Evolutionary conservation across 2,888 invertebrate species (phyloP).

Genomic region (Rhyacophila evoluta): DNA sequence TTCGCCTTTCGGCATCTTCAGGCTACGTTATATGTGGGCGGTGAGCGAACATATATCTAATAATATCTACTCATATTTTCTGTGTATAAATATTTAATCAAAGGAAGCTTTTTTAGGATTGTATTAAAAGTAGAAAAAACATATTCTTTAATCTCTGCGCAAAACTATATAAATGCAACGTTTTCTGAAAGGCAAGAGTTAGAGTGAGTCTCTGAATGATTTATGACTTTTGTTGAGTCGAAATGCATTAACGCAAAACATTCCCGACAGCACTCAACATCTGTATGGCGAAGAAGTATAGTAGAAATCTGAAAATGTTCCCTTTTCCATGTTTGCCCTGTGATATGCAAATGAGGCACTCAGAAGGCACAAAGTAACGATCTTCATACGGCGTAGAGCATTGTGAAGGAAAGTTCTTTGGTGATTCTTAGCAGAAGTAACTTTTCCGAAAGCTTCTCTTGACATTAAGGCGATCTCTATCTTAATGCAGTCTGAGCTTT

Average conservation of each 20-base stretch:
- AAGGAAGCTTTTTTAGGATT: no score
- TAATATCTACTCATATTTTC: no score
- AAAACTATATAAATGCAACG: no score
- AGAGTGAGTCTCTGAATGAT: constrained; percentile 43
- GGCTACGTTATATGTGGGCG: no score
- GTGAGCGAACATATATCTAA: no score
- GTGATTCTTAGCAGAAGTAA: constrained; percentile 13
- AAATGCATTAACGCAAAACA: constrained; percentile 50
- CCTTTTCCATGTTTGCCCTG: constrained; percentile 41
- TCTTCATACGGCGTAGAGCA: constrained; percentile 4
- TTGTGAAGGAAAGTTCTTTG: neutral
- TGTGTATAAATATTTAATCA: no score
- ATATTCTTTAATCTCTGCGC: no score
- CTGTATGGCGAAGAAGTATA: neutral
- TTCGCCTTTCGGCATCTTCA: no score
- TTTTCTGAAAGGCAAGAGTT: no score
- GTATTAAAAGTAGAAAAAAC: no score
- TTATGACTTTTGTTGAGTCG: constrained; percentile 42
- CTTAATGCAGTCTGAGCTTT: constrained; percentile 29
- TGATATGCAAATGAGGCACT: constrained; percentile 49
- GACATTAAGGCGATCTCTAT: constrained; percentile 17
- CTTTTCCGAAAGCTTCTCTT: constrained; percentile 1
- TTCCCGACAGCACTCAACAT: constrained; percentile 41
- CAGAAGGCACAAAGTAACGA: constrained; percentile 33
- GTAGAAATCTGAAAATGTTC: constrained; percentile 3